phyloP scores from a whole-genome alignment of 2,797 vertebrate species.

The Sphaeramia orbicularis region DNA sequence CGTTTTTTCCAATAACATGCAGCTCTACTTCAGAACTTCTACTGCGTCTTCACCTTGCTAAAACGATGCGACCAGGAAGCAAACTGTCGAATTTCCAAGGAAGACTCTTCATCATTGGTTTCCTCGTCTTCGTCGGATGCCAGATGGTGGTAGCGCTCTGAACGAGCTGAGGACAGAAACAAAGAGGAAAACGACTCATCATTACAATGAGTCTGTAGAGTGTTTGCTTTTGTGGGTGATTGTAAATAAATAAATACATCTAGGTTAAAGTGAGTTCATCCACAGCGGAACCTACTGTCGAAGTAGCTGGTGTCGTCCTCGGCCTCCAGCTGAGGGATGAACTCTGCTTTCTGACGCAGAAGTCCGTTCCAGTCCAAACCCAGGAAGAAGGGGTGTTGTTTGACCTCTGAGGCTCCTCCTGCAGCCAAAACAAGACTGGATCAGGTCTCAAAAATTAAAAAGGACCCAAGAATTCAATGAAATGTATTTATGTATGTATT shows the following conservation, averaged over 20 bases:
- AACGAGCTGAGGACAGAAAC: constrained; percentile 86
- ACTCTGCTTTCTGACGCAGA: constrained; percentile 96
- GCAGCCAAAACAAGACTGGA: constrained; percentile 21
- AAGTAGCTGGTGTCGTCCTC: constrained; percentile 99
- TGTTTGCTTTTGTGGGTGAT: neutral
- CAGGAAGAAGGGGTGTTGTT: constrained; percentile 93
- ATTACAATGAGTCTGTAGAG: neutral
- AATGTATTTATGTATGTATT: too few relatives aligned
- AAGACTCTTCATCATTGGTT: constrained; percentile 94
- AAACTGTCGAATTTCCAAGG: constrained; percentile 95
- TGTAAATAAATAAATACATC: neutral
- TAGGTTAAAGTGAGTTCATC: neutral
- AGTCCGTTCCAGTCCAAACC: constrained; percentile 96
- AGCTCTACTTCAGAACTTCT: neutral
- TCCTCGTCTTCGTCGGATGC: constrained; percentile 94
- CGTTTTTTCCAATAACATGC: too few relatives aligned
- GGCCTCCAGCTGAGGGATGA: constrained; percentile 95
- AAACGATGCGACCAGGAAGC: constrained; percentile 98
- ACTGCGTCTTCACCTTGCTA: constrained; percentile 89
- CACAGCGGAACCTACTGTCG: constrained; percentile 88
- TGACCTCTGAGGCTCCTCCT: constrained; percentile 94
- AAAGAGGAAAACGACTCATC: neutral
- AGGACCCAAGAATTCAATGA: neutral
- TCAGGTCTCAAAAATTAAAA: neutral
- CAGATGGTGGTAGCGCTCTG: constrained; percentile 94